Evolutionary conservation across 1,140 invertebrate genomes (phyloP).

Genomic region (Pseudomyrmex gracilis): DNA sequence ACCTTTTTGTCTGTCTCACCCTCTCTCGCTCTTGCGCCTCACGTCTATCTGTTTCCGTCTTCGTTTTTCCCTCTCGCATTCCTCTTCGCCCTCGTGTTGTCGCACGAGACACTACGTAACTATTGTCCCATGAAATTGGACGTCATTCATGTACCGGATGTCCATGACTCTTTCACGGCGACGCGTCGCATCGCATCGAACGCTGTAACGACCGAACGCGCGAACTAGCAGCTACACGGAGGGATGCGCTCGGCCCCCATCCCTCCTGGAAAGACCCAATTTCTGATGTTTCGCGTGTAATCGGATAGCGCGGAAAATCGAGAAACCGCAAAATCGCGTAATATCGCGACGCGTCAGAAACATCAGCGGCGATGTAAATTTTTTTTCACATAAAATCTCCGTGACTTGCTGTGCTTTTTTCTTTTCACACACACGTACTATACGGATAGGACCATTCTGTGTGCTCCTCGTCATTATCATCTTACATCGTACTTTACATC

Average conservation of each 20-base stretch:
- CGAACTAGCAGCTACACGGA: slow-evolving; percentile 43
- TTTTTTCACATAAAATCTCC: no score
- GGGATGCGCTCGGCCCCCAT: slow-evolving; percentile 12
- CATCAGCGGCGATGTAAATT: background rate
- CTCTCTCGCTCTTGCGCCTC: background rate
- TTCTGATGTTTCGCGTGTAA: slow-evolving; percentile 35
- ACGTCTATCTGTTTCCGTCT: slow-evolving; percentile 41
- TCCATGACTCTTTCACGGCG: slow-evolving; percentile 73
- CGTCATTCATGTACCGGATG: slow-evolving; percentile 77
- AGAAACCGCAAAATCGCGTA: background rate
- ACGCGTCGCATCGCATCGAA: slow-evolving; percentile 36
- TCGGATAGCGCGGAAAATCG: slow-evolving; percentile 30
- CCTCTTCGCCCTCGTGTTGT: slow-evolving; percentile 41
- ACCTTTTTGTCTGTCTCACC: background rate
- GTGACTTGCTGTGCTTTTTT: no score
- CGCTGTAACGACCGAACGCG: slow-evolving; percentile 51
- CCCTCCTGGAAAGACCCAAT: slow-evolving; percentile 12
- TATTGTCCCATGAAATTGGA: slow-evolving; percentile 79
- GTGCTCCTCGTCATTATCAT: background rate
- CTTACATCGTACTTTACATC: background rate
- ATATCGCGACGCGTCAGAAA: background rate
- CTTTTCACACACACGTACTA: no score
- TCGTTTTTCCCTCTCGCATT: slow-evolving; percentile 40
- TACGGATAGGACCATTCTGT: no score
- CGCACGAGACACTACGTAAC: slow-evolving; percentile 67